Percentiles rank a stretch among this genome's conserved stretches.
phyloP scores from a whole-genome alignment of 1,140 invertebrate genomes.

The Cecropterus lyciades region DNA sequence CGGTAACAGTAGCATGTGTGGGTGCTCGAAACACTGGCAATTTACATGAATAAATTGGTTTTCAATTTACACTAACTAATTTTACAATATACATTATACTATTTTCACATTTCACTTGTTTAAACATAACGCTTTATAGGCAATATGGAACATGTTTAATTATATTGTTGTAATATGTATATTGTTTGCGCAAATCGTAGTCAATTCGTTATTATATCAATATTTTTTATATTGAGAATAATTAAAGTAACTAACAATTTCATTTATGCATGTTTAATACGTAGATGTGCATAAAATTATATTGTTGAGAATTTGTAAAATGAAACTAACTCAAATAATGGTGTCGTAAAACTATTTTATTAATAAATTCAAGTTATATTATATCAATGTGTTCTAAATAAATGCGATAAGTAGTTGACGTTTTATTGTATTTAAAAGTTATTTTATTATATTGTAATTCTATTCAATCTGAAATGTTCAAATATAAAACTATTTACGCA shows the following conservation, averaged over 20 bases:
- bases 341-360: constrained; percentile 24
- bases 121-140: neutral
- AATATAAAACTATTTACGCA: constrained; percentile 21
- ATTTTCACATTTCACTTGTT: neutral
- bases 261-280: neutral
- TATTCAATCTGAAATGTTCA: constrained; percentile 31
- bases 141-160: neutral
- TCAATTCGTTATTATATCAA: constrained; percentile 25
- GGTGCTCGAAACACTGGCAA: constrained; percentile 13
- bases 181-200: constrained; percentile 23
- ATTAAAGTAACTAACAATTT: constrained; percentile 9
- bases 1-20: constrained; percentile 4
- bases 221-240: constrained; percentile 15
- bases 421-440: constrained; percentile 33
- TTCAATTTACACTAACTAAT: constrained; percentile 8
- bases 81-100: constrained; percentile 14
- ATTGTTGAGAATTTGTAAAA: neutral
- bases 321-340: neutral
- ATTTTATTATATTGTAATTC: constrained; percentile 22
- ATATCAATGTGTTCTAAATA: constrained; percentile 29
- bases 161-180: constrained; percentile 6
- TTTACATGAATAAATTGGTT: neutral
- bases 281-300: neutral
- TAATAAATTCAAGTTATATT: constrained; percentile 16
- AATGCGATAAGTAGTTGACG: constrained; percentile 14